Conservation (phyloP, 2,113 vertebrate genomes). For the Lonchura striata region DNA sequence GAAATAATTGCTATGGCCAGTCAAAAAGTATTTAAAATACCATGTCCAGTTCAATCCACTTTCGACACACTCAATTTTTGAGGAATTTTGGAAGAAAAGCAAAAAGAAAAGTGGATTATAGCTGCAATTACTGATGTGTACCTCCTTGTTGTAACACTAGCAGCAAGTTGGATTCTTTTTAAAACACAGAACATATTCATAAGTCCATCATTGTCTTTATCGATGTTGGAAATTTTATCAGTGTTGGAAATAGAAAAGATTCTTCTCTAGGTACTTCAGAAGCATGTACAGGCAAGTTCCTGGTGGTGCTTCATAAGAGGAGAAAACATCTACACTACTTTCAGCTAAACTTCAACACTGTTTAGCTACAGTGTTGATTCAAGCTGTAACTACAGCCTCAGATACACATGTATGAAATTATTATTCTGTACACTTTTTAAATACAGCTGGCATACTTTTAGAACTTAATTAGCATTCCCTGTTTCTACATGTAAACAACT, state of each 20-base stretch:
- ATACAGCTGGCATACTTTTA: background rate
- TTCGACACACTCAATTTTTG: constrained; percentile 9
- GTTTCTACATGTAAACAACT: background rate
- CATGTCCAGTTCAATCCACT: constrained; percentile 22
- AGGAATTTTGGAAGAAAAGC: constrained; percentile 42
- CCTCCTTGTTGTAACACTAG: background rate
- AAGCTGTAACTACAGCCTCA: background rate
- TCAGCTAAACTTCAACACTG: background rate
- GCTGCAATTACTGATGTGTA: background rate
- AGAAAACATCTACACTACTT: background rate
- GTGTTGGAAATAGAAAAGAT: background rate
- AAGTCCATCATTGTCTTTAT: background rate
- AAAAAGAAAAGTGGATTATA: background rate
- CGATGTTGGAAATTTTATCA: background rate
- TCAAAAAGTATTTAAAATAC: constrained; percentile 32
- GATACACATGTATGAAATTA: background rate
- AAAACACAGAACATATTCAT: background rate
- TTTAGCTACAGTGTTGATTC: background rate
- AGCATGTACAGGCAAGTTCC: background rate
- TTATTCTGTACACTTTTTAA: background rate
- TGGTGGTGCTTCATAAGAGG: background rate
- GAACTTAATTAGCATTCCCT: background rate
- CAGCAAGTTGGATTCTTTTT: background rate
- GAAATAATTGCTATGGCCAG: constrained; percentile 16
- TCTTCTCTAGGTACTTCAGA: background rate